Conservation (phyloP, 1,140 invertebrate species). For the Dendroctonus ponderosae region DNA sequence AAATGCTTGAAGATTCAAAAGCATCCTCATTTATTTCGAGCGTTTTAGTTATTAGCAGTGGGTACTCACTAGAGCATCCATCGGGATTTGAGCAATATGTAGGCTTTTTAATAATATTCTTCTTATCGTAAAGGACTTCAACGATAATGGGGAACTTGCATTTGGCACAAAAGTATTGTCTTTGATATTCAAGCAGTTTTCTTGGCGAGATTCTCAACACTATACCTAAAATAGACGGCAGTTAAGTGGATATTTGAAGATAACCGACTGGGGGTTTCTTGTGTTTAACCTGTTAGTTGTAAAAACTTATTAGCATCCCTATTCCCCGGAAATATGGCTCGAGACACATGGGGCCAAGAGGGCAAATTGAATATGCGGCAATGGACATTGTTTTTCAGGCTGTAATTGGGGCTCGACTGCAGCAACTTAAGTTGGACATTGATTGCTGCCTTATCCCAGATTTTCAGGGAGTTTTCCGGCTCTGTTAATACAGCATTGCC, state of each 20-base stretch:
- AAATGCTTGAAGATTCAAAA: not conserved
- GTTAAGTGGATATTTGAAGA: not conserved
- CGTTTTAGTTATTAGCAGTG: not conserved
- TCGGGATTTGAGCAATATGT: conserved; percentile 62
- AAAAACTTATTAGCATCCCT: conserved; percentile 67
- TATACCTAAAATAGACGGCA: conserved; percentile 58
- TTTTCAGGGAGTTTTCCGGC: conserved; percentile 58
- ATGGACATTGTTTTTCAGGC: conserved; percentile 67
- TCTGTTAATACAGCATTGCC: conserved; percentile 59
- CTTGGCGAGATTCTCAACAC: conserved; percentile 72
- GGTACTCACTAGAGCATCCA: conserved; percentile 55
- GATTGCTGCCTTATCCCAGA: conserved; percentile 63
- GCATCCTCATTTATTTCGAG: not conserved
- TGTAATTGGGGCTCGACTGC: conserved; percentile 46
- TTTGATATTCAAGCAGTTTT: conserved; percentile 74
- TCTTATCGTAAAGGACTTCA: conserved; percentile 68
- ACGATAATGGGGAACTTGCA: conserved; percentile 69
- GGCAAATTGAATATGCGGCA: conserved; percentile 61
- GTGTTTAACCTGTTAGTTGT: conserved; percentile 56
- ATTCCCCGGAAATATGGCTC: conserved; percentile 63
- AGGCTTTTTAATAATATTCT: conserved; percentile 62
- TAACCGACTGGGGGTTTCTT: not conserved
- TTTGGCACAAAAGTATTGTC: conserved; percentile 73
- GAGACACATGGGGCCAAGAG: conserved; percentile 58
- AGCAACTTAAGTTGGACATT: conserved; percentile 61